Percentiles rank a stretch among this genome's conserved stretches.
These are phyloP conservation scores for Pasiphila rectangulata DNA, from an alignment of 2,888 invertebrate genomes.

Conservation along the genomic window DNA sequence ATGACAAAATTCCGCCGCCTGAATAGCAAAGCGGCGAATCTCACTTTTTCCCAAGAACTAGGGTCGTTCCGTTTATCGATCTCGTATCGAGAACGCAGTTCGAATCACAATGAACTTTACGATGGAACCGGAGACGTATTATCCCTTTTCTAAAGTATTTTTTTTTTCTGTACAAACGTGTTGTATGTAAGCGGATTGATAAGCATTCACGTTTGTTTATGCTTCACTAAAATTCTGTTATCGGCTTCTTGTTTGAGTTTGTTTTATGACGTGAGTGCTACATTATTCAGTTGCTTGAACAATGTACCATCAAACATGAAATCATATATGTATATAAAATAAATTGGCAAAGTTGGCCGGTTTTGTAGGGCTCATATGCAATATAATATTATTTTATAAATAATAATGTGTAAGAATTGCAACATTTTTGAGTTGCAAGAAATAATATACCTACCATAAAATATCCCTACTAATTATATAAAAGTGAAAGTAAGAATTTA, in stretches of 20 bases:
- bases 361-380: too few relatives aligned
- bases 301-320: too few relatives aligned
- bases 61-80: conserved; percentile 66
- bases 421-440: too few relatives aligned
- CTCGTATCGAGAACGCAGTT: conserved; percentile 57
- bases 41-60: conserved; percentile 57
- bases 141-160: conserved; percentile 40
- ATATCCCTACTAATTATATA: too few relatives aligned
- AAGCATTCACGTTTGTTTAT: conserved; percentile 26
- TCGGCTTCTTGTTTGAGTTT: conserved; percentile 3
- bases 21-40: conserved; percentile 65
- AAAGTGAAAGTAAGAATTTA: too few relatives aligned
- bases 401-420: too few relatives aligned
- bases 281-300: not conserved
- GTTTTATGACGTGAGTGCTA: not conserved
- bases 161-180: conserved; percentile 37
- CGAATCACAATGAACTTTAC: conserved; percentile 60
- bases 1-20: conserved; percentile 61
- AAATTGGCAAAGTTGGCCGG: too few relatives aligned
- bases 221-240: conserved; percentile 11
- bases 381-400: too few relatives aligned
- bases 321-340: too few relatives aligned
- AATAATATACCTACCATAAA: too few relatives aligned
- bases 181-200: conserved; percentile 42
- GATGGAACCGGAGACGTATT: conserved; percentile 49